Base-by-base conservation (phyloP, 2,888 invertebrate species). In the Isoperla grammatica region DNA sequence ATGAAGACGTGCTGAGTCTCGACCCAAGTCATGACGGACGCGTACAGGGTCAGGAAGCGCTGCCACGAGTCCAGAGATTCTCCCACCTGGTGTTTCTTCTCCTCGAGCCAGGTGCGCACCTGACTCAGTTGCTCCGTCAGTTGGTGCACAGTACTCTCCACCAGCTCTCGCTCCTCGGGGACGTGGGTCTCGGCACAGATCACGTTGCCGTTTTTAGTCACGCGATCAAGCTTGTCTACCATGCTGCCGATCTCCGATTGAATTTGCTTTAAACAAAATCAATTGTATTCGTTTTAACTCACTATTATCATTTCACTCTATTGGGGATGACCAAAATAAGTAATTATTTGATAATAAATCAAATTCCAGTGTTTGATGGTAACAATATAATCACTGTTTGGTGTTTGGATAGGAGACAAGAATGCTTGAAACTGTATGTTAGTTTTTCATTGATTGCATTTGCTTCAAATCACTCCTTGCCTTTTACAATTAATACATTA, bases 51-150 rank as follows among this genome's bases (percentile, higher is more conserved):
- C 68, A 91, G 81, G 81, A 95, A 95, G 61, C 90, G 80, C 65
- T 90, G 86, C 83, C 92, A 93, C 22, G 93, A 90, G 70, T 94
- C 94, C 68, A 94, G 80, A 62, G 89, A 88, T 70, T 93, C 92
- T 57, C 88, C 89, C 39, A 93, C 87, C 71, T 88, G 86, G 68
- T 87, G 86, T 71, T 87, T 88, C 72, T 88, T 86, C 68, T 91
- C 87, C 62, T 93, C 92, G 67, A 94, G 77, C 82, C 88, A 87
- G 60, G 83, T 81, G 68, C 83, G 85, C 0, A 93, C 83, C 67
- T 90, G 88, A 37, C 82, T 80, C 71, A 94, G 78, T 74, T 92
- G 90, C 22, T 91, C 90, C 19, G 84, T 83, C 62, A 93, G 76
- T 63, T 85, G 86, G 60, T 85, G 80, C 61, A 92, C 82, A 1